phyloP scores from a whole-genome alignment of 2,888 invertebrate species.

The Chamaedrilus cognettii region DNA sequence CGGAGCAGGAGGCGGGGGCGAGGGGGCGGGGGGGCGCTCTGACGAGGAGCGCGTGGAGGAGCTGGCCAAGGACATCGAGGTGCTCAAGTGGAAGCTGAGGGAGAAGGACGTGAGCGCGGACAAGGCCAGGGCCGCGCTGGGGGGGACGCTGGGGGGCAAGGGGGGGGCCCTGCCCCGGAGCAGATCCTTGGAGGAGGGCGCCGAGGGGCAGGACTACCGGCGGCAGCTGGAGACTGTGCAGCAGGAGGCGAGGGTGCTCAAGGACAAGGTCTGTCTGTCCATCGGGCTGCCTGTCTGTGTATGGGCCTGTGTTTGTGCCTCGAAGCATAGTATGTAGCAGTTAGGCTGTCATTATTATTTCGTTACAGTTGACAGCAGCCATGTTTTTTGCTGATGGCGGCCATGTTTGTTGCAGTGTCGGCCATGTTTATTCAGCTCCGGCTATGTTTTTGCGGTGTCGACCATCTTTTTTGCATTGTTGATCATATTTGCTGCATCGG shows the following conservation, averaged over 20 bases:
- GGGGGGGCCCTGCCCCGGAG: slow-evolving; percentile 22
- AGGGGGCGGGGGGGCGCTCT: slow-evolving; percentile 75
- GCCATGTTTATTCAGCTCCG: too few species aligned
- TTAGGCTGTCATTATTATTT: too few species aligned
- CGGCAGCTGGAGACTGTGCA: slow-evolving; percentile 70
- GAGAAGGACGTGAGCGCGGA: slow-evolving; percentile 69
- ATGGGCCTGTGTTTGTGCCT: too few species aligned
- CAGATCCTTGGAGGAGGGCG: slow-evolving; percentile 20
- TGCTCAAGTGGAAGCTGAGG: slow-evolving; percentile 73
- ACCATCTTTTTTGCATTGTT: too few species aligned
- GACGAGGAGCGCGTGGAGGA: slow-evolving; percentile 18
- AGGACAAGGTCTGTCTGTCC: slow-evolving; percentile 68
- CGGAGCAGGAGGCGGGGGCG: slow-evolving; percentile 72
- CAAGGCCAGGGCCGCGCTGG: slow-evolving; percentile 33
- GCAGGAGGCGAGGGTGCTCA: slow-evolving; percentile 73
- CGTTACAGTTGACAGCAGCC: too few species aligned
- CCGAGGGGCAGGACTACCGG: slow-evolving; percentile 16
- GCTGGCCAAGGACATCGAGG: slow-evolving; percentile 67
- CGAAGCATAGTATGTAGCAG: too few species aligned
- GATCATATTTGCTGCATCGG: too few species aligned
- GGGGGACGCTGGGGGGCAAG: background rate
- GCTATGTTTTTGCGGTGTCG: too few species aligned
- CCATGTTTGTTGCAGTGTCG: too few species aligned
- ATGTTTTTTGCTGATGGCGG: too few species aligned
- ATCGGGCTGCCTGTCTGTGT: too few species aligned